Evolutionary conservation across 2,888 invertebrate species (phyloP).

Genomic region (Trilocha varians): DNA sequence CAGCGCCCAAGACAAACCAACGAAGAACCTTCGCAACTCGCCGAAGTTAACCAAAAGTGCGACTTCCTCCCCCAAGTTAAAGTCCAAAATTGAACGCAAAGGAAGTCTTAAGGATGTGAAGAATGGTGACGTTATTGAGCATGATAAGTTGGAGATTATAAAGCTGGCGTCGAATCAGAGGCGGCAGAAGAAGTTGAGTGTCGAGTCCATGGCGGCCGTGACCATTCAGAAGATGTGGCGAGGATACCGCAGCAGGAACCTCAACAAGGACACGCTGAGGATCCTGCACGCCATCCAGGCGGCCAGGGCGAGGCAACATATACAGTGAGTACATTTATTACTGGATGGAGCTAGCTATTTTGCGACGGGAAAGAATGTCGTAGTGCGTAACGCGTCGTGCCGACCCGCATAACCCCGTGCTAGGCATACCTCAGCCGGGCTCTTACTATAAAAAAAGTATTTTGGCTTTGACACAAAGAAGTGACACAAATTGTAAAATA

Average conservation of each 20-base stretch:
- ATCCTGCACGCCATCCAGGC: constrained; percentile 80
- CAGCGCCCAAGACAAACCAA: constrained; percentile 41
- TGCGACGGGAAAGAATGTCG: not conserved
- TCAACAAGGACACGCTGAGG: constrained; percentile 77
- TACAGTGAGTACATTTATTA: constrained; percentile 73
- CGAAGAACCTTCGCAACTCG: constrained; percentile 44
- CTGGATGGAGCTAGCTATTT: not conserved
- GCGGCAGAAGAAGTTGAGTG: constrained; percentile 53
- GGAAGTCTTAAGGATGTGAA: constrained; percentile 44
- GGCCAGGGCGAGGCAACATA: constrained; percentile 85
- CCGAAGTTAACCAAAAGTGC: constrained; percentile 64
- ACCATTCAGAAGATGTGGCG: constrained; percentile 91
- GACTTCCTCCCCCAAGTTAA: constrained; percentile 59
- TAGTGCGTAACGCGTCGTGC: no score
- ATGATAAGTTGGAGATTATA: constrained; percentile 45
- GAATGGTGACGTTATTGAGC: constrained; percentile 38
- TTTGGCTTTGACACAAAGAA: no score
- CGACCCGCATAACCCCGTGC: no score
- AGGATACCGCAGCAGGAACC: constrained; percentile 84
- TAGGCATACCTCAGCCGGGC: no score
- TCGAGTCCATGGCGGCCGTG: constrained; percentile 75
- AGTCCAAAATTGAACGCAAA: constrained; percentile 54
- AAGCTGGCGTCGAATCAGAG: constrained; percentile 57
- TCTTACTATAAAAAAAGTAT: no score
- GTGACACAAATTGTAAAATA: no score